These are phyloP conservation scores for Polietes domitor DNA, from an alignment of 2,888 invertebrate species.

Conservation along the genomic window DNA sequence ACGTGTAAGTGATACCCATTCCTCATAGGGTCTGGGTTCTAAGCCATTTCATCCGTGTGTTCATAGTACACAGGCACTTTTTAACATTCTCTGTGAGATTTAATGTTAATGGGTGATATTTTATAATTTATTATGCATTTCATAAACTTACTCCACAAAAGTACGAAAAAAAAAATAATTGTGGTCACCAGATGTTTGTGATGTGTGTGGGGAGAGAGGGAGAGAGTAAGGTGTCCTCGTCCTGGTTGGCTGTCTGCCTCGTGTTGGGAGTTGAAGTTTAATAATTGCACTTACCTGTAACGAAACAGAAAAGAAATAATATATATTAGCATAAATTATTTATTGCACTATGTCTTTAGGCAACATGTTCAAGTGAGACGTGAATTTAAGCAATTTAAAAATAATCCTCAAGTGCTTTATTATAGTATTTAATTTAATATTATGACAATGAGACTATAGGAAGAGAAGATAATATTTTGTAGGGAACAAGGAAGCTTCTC, in stretches of 20 bases:
- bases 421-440: no score
- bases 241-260: no score
- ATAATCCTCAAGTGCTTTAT: no score
- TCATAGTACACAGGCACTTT: not conserved
- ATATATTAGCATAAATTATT: constrained; percentile 26
- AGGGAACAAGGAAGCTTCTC: no score
- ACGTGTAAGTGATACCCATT: not conserved
- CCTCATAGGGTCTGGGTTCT: not conserved
- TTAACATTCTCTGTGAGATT: constrained; percentile 48
- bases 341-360: constrained; percentile 5
- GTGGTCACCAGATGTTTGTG: constrained; percentile 60
- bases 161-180: constrained; percentile 43
- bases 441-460: no score
- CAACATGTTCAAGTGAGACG: not conserved
- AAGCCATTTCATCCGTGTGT: not conserved
- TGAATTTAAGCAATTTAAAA: no score
- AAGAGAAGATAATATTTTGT: no score
- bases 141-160: constrained; percentile 14
- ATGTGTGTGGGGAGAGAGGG: constrained; percentile 19
- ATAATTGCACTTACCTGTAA: constrained; percentile 64
- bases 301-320: constrained; percentile 31
- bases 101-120: constrained; percentile 64
- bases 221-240: not conserved
- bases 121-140: constrained; percentile 63
- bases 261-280: constrained; percentile 44